Percentiles rank a stretch among this genome's conserved stretches.
phyloP scores from a whole-genome alignment of 2,797 vertebrate genomes.

The Paedocypris micromegethes region DNA sequence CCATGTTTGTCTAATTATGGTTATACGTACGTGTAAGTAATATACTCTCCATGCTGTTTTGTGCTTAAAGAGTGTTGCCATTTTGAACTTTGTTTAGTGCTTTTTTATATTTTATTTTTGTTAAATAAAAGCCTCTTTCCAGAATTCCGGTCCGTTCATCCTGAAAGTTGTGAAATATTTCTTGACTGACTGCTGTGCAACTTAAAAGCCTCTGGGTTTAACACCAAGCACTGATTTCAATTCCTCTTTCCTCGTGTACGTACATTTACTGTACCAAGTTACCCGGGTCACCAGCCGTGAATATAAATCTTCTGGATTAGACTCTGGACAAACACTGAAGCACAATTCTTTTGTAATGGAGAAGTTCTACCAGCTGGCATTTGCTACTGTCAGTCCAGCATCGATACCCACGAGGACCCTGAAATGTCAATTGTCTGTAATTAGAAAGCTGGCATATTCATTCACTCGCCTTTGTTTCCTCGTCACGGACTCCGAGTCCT shows the following conservation, averaged over 20 bases:
- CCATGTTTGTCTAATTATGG: too few relatives aligned
- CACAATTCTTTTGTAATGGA: constrained; percentile 30
- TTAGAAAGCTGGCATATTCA: constrained; percentile 47
- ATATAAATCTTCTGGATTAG: constrained; percentile 44
- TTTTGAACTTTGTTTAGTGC: too few relatives aligned
- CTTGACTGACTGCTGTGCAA: constrained; percentile 6
- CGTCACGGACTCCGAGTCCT: constrained; percentile 19
- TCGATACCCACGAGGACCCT: constrained; percentile 37
- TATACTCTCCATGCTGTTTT: too few relatives aligned
- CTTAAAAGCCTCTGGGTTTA: constrained; percentile 14
- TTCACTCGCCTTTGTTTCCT: constrained; percentile 23
- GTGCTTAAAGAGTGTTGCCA: too few relatives aligned
- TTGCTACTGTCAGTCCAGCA: constrained; percentile 45
- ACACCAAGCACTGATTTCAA: background rate
- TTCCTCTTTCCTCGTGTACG: constrained; percentile 1
- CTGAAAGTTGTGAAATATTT: background rate
- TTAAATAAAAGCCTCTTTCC: too few relatives aligned
- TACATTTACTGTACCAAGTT: constrained; percentile 16
- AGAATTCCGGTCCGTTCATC: too few relatives aligned
- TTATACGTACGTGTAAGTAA: too few relatives aligned
- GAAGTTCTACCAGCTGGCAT: constrained; percentile 47
- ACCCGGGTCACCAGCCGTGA: constrained; percentile 23
- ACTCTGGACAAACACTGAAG: constrained; percentile 36
- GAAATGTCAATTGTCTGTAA: constrained; percentile 58
- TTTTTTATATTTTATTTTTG: too few relatives aligned